Percentiles rank a stretch among this genome's conserved stretches.
phyloP scores from a whole-genome alignment of 64 coral and sea anemone genomes.

The Montipora sp. region DNA sequence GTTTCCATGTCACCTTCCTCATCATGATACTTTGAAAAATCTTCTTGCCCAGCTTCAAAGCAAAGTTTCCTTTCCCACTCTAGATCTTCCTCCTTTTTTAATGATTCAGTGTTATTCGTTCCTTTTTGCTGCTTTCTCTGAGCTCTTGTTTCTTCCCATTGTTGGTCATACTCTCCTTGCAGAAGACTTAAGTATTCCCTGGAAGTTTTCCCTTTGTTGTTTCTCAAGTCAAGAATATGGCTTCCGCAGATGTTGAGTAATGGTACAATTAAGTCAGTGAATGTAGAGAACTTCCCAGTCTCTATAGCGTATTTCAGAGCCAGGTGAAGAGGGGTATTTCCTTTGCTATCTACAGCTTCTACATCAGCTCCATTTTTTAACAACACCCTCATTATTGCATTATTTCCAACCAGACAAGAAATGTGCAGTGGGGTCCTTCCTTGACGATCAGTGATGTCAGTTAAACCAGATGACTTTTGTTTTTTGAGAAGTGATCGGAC shows the following conservation, averaged over 20 bases:
- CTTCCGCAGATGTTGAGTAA: slow-evolving; percentile 52
- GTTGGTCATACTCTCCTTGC: slow-evolving; percentile 21
- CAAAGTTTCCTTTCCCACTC: slow-evolving; percentile 74
- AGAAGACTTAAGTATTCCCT: slow-evolving; percentile 59
- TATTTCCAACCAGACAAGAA: slow-evolving; percentile 85
- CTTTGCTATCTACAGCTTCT: slow-evolving; percentile 62
- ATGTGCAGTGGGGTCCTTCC: slow-evolving; percentile 68
- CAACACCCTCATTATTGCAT: slow-evolving; percentile 69
- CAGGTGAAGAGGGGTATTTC: slow-evolving; percentile 86
- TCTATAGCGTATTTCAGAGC: slow-evolving; percentile 82
- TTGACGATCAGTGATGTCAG: slow-evolving; percentile 54
- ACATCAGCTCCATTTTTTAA: slow-evolving; percentile 72
- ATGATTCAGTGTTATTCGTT: slow-evolving; percentile 7
- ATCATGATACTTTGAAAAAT: slow-evolving; percentile 45
- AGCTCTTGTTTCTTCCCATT: neutral
- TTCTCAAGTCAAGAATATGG: slow-evolving; percentile 48
- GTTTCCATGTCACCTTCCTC: slow-evolving; percentile 44
- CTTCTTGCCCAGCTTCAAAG: slow-evolving; percentile 74
- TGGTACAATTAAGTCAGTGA: slow-evolving; percentile 74
- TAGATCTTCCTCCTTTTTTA: slow-evolving; percentile 40
- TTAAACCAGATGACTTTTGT: slow-evolving; percentile 47
- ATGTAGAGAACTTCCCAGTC: slow-evolving; percentile 30
- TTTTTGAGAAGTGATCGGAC: slow-evolving; percentile 80
- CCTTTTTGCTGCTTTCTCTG: neutral
- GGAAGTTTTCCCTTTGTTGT: slow-evolving; percentile 65